These are phyloP conservation scores for Fistularia tabacaria DNA, from an alignment of 2,797 vertebrate genomes.

Conservation along the genomic window DNA sequence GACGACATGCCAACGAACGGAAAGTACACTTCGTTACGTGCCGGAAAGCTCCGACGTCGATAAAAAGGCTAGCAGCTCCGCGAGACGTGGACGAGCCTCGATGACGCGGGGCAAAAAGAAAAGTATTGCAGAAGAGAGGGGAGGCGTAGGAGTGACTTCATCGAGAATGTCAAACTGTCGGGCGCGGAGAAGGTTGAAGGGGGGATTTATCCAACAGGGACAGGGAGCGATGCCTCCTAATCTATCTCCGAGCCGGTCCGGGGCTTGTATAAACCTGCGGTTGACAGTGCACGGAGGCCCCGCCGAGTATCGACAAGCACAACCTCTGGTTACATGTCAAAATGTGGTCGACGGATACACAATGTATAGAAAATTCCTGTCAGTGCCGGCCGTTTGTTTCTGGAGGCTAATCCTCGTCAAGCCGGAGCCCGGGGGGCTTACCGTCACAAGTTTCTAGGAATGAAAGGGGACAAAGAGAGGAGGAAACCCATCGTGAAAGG, in stretches of 20 bases:
- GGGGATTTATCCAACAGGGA: no score
- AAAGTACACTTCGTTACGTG: no score
- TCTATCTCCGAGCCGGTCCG: conserved; percentile 8
- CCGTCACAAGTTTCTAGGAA: conserved; percentile 36
- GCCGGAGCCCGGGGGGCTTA: conserved; percentile 15
- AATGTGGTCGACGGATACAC: conserved; percentile 21
- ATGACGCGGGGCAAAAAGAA: no score
- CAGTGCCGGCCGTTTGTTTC: conserved; percentile 15
- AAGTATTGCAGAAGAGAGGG: no score
- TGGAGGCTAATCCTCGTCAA: conserved; percentile 33
- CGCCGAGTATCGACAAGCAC: conserved; percentile 27
- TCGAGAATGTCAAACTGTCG: no score
- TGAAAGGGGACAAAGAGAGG: conserved; percentile 1
- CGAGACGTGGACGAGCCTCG: no score
- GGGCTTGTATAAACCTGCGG: conserved; percentile 48
- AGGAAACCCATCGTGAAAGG: background rate
- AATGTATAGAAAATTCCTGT: conserved; percentile 39
- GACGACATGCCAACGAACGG: no score
- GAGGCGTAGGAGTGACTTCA: no score
- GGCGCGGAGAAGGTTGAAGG: no score
- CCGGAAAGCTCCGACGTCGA: no score
- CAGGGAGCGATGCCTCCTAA: no score
- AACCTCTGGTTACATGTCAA: conserved; percentile 20
- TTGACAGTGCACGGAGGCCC: conserved; percentile 1
- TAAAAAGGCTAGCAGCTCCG: no score